Evolutionary conservation across 2,113 vertebrate species (phyloP).

Genomic region (Trachemys scripta): DNA sequence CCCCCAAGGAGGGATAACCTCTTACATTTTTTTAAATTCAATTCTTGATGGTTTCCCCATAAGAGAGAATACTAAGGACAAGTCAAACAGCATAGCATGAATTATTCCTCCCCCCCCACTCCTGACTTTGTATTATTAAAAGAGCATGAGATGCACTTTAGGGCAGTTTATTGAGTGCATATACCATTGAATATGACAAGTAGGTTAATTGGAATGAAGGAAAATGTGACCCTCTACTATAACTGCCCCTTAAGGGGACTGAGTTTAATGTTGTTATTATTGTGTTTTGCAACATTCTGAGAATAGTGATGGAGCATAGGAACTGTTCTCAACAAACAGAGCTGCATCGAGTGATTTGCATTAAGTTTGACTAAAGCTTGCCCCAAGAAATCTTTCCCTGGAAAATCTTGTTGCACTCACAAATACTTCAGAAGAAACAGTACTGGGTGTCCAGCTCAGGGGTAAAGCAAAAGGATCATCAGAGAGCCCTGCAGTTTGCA

Average conservation of each 20-base stretch:
- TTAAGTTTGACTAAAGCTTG: constrained; percentile 71
- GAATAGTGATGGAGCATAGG: constrained; percentile 2
- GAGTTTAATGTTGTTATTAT: constrained; percentile 75
- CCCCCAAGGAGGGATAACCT: neutral
- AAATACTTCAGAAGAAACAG: constrained; percentile 56
- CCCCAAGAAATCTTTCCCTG: constrained; percentile 64
- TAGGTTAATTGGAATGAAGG: constrained; percentile 78
- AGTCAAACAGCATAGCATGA: constrained; percentile 54
- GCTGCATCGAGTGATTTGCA: constrained; percentile 47
- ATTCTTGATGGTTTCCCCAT: constrained; percentile 33
- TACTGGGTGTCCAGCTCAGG: constrained; percentile 45
- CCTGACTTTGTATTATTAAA: constrained; percentile 58
- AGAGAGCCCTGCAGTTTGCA: neutral
- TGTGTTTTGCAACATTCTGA: constrained; percentile 67
- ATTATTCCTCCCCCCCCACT: constrained; percentile 47
- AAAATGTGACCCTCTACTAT: constrained; percentile 75
- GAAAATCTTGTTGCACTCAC: constrained; percentile 70
- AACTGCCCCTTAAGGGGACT: constrained; percentile 70
- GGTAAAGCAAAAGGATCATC: neutral
- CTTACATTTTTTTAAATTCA: constrained; percentile 5
- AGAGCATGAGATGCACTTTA: constrained; percentile 74
- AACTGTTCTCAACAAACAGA: constrained; percentile 58
- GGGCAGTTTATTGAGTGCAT: constrained; percentile 60
- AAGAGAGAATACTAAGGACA: constrained; percentile 57
- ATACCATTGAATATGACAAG: constrained; percentile 73